Base-by-base conservation (phyloP, 37 sponge, comb jelly and placozoan species). In the Agelas oroides region DNA sequence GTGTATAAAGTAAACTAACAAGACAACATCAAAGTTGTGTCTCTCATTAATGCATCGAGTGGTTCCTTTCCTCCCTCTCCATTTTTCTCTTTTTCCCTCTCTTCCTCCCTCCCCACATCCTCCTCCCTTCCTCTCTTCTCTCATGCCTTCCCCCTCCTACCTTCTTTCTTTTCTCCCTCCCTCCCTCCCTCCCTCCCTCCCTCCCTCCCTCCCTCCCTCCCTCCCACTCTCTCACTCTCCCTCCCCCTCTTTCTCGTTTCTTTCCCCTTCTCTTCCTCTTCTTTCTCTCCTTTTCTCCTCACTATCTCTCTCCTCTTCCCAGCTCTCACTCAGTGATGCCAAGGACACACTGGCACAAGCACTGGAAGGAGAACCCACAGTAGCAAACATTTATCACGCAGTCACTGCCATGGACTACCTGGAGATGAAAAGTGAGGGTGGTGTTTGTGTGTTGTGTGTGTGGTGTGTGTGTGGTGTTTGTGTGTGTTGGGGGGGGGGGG, bases 331-430 rank as follows among this genome's bases (percentile, higher is more conserved):
- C n/a, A n/a, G n/a, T n/a, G n/a, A n/a, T n/a, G 53, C 33, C 28
- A 52, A 79, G 65, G 35, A 41, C 14, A 28, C 56, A 1, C 31
- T 84, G 40, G 54, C 21, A 17, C 34, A 63, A 0, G 24, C 59
- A 30, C 53, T 90, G 25, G 73, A 53, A 14, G 82, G 56, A 3
- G 76, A 65, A 1, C 28, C 76, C 16, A 75, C 69, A 30, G 59
- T 56, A 25, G 54, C 80, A 71, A 69, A 57, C 36, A 53, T 81
- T 16, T 90, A 85, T 77, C 46, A 80, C 59, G 77, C 82, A 25
- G 27, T 80, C 16, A 24, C 69, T 21, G 25, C 81, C 30, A 79
- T 81, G 59, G 72, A 54, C n/a, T 76, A 86, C 62, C 41, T 81
- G 13, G 80, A 65, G 19, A 59, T 81, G 55, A 3, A 40, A 40